Base-by-base conservation (phyloP, 2,888 invertebrate species). In the Nomada ruficornis region DNA sequence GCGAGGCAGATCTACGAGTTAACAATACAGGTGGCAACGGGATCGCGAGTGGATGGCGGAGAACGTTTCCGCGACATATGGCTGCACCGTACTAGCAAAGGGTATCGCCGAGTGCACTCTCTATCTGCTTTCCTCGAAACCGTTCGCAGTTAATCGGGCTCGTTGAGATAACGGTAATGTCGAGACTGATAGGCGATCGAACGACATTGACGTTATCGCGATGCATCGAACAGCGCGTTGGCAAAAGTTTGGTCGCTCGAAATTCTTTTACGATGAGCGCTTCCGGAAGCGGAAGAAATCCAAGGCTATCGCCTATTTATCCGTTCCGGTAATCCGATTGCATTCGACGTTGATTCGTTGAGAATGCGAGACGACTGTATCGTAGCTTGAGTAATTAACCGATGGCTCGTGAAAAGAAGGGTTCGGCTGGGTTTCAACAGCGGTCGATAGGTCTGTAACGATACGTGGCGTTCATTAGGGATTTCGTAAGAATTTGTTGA, bases 131-230 rank as follows among this genome's bases (percentile, higher is more conserved):
- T 64, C 44, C 23, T 13, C 47, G 59, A 57, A 50, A 65, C n/a
- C 26, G 23, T 11, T 20, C 52, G 26, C 36, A 18, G 26, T 26
- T 36, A 78, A 68, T 77, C 74, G 52, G 2, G 42, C 15, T 42
- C 29, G 10, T 13, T 0, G 4, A 3, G 62, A 78, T 74, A 62
- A 68, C 60, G 67, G 4, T 50, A 23, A 52, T 54, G 54, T n/a
- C 44, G n/a, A 9, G 50, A 23, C 44, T 42, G 74, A 74, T 78
- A 74, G 7, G n/a, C 23, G 62, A 10, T 15, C 23, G 23, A n/a
- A 18, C 23, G 50, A 42, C 67, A 68, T 63, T 55, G 47, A 29
- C 54, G 62, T 67, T 72, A 64, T 73, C 77, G 26, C 11, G 42
- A 18, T 2, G 26, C 13, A 54, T 55, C 69, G 60, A n/a, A 18